Percentiles rank a stretch among this genome's conserved stretches.
These are phyloP conservation scores for Anolis sagrei DNA, from an alignment of 2,113 vertebrate genomes.

Conservation along the genomic window DNA sequence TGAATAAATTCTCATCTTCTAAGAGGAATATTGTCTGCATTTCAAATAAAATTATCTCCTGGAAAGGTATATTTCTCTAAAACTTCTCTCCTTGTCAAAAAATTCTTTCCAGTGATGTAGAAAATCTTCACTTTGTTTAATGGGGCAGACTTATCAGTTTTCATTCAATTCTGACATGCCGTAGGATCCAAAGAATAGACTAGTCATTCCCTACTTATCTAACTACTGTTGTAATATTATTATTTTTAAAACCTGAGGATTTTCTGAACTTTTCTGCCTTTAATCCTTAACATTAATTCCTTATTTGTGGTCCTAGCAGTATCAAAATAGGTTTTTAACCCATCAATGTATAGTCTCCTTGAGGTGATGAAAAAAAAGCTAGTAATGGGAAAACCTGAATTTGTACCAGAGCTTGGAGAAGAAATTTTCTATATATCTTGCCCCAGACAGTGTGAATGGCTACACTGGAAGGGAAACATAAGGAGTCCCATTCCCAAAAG, in stretches of 20 bases:
- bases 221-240: not conserved
- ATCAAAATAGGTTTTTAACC: conserved; percentile 5
- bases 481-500: no score
- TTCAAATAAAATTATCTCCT: conserved; percentile 37
- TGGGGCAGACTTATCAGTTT: not conserved
- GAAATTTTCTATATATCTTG: no score
- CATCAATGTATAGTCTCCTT: not conserved
- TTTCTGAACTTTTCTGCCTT: conserved; percentile 28
- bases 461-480: no score
- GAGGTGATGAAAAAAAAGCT: no score
- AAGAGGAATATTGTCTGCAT: conserved; percentile 21
- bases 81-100: conserved; percentile 20
- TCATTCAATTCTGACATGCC: not conserved
- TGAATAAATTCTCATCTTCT: conserved; percentile 27
- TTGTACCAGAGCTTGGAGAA: no score
- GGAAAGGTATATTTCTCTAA: conserved; percentile 7
- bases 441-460: no score
- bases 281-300: conserved; percentile 45
- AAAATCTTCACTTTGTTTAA: conserved; percentile 35
- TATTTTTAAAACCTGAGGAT: not conserved
- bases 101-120: conserved; percentile 17
- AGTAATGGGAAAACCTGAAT: no score
- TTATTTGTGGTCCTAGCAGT: conserved; percentile 12
- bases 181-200: conserved; percentile 21
- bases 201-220: conserved; percentile 39